Percentiles rank a stretch among this genome's conserved stretches.
Evolutionary conservation across 2,888 invertebrate species (phyloP).

Genomic region (Drosophila quasianomalipes): DNA sequence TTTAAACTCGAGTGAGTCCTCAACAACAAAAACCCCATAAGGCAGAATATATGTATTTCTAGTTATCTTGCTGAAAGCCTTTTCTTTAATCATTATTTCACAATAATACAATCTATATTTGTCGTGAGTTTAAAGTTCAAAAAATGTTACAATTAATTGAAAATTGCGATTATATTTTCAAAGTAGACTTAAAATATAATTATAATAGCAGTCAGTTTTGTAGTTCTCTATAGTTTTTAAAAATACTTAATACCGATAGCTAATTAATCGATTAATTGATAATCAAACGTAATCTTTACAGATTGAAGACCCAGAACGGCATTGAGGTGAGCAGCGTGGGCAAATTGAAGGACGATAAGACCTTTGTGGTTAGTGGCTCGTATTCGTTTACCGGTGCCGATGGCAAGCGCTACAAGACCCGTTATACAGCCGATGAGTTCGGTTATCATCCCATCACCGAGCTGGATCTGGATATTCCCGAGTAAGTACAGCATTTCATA

Average conservation of each 20-base stretch:
- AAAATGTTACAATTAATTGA: not conserved
- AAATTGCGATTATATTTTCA: not conserved
- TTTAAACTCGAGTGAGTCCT: slow-evolving; percentile 83
- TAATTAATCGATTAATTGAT: not conserved
- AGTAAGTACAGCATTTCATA: slow-evolving; percentile 63
- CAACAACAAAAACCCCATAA: not conserved
- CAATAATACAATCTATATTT: no score
- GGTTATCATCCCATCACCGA: slow-evolving; percentile 86
- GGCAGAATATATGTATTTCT: not conserved
- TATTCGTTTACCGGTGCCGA: slow-evolving; percentile 85
- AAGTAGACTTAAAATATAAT: not conserved
- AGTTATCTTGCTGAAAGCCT: not conserved
- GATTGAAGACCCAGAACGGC: slow-evolving; percentile 85
- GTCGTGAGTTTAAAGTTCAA: no score
- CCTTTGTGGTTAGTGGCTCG: slow-evolving; percentile 85
- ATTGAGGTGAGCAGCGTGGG: slow-evolving; percentile 85
- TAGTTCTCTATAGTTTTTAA: not conserved
- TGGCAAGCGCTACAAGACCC: slow-evolving; percentile 85
- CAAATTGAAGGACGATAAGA: slow-evolving; percentile 84
- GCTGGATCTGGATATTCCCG: slow-evolving; percentile 84
- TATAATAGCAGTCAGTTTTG: not conserved
- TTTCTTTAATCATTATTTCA: not conserved
- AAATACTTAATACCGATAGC: not conserved
- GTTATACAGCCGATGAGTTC: slow-evolving; percentile 85
- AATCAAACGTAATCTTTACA: slow-evolving; percentile 33